Evolutionary conservation across 2,113 vertebrate species (phyloP), one percentile per base, ranked within the genome.

Genomic region (Crotalus horridus): DNA sequence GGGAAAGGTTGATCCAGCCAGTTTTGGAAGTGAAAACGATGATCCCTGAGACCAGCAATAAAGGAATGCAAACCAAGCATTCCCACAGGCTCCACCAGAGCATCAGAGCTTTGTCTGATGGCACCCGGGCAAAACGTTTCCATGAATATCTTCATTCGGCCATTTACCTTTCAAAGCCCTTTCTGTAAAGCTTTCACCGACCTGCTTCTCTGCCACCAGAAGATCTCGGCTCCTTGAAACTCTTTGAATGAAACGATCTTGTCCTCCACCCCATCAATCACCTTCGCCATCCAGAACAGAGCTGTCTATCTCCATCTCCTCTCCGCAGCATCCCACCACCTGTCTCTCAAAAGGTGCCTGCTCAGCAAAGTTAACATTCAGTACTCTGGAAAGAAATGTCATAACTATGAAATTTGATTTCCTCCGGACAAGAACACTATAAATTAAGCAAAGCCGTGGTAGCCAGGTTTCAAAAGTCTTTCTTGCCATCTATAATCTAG

Each of bases 381-480:
- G 93, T 96, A 93, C 97, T 96, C 94, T 89, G 95, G 94, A 96
- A 97, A 96, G 94, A 97, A 97, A 96, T 97, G 94, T 96, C 96
- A 94, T 96, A 97, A 97, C 93, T 96, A 96, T 97, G 94, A 96
- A 96, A 97, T 95, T 96, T 96, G 92, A 95, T 96, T 97, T 96
- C 89, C 92, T 94, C 94, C 87, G 96, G 93, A 96, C 91, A 95
- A 94, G 95, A 94, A 23, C 88, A 88, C 92, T 91, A 55, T 97
- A 96, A 97, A 97, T 97, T 97, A 97, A 89, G 46, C 3, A 92
- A n/a, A 59, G 89, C 87, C 92, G 89, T 29, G 88, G 87, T 91
- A 89, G 91, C 58, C 94, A 93, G 91, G 69, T 93, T 94, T 91
- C 26, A 90, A 96, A 95, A 96, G 94, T 61, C 91, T 92, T 90